Base-by-base conservation (phyloP, 2,797 vertebrate species). In the Ctenopoma multispine region DNA sequence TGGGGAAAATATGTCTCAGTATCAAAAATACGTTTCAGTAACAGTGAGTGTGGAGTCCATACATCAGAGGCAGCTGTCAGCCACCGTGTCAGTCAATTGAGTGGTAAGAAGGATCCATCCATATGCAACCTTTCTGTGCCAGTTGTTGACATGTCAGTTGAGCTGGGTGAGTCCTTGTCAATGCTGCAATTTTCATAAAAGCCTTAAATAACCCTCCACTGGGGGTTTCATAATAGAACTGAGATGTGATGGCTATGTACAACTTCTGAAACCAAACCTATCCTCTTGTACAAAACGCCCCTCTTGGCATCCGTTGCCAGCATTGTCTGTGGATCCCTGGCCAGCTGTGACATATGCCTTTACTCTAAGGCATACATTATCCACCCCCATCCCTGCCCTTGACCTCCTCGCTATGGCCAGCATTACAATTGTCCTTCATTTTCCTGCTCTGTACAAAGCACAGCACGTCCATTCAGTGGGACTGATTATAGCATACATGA, bases 1-100 rank as follows among this genome's bases (percentile, higher is more conserved):
- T 77, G 71, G 72, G 80, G 75, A 77, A 68, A 73, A 69, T 72
- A 65, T 81, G 79, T 81, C 80, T n/a, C n/a, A n/a, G n/a, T n/a
- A n/a, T n/a, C n/a, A n/a, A n/a, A n/a, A n/a, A n/a, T n/a, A n/a
- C 83, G 76, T 50, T 38, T 62, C 59, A 60, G 70, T 72, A 80
- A 66, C 53, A 62, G 63, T 54, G 59, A 63, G 62, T 12, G 75
- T 34, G 34, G 47, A 73, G 77, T 82, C 71, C 64, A 86, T 83
- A 72, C 75, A 86, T 87, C 87, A 82, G 57, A 80, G 68, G 50
- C 72, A 79, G 82, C 85, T 82, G 85, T 81, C 85, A 89, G 64
- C 60, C 7, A 5, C 58, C 13, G 49, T 75, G 82, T 79, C 87
- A 85, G 69, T 81, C 77, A 67, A 68, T 20, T 0, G 9, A 53